Conservation (phyloP, 92 coral and sea anemone species). For the Muricea muricata region DNA sequence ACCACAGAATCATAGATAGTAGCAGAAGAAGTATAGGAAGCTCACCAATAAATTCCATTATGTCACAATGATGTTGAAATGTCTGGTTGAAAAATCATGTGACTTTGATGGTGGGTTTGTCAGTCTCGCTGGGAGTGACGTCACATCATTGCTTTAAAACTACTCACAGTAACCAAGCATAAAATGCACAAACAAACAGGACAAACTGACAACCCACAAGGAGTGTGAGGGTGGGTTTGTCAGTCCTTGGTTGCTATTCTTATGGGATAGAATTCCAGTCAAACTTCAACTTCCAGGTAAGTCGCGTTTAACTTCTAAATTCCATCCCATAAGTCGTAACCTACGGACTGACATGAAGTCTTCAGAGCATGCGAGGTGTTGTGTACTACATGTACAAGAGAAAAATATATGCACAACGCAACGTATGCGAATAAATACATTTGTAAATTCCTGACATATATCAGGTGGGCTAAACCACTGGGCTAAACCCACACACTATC, state of each 20-base stretch:
- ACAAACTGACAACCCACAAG: background rate
- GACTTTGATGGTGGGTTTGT: too few species aligned
- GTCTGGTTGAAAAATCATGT: too few species aligned
- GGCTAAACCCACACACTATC: too few species aligned
- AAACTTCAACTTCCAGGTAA: background rate
- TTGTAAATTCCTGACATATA: too few species aligned
- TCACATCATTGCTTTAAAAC: background rate
- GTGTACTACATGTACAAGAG: background rate
- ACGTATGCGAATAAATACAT: too few species aligned
- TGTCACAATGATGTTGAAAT: too few species aligned
- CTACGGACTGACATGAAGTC: too few species aligned
- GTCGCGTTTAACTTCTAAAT: background rate
- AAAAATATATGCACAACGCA: too few species aligned
- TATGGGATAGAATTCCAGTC: constrained; percentile 2
- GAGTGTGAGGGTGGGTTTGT: background rate
- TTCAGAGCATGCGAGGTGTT: background rate
- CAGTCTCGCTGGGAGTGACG: background rate
- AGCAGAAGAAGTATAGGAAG: too few species aligned
- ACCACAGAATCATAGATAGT: too few species aligned
- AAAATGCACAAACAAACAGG: background rate
- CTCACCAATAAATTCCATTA: too few species aligned
- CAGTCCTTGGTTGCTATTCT: background rate
- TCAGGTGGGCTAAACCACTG: too few species aligned
- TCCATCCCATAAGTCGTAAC: background rate
- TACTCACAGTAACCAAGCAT: background rate